Base-by-base conservation (phyloP, 2,888 invertebrate genomes). In the Drosophila villosipedis region DNA sequence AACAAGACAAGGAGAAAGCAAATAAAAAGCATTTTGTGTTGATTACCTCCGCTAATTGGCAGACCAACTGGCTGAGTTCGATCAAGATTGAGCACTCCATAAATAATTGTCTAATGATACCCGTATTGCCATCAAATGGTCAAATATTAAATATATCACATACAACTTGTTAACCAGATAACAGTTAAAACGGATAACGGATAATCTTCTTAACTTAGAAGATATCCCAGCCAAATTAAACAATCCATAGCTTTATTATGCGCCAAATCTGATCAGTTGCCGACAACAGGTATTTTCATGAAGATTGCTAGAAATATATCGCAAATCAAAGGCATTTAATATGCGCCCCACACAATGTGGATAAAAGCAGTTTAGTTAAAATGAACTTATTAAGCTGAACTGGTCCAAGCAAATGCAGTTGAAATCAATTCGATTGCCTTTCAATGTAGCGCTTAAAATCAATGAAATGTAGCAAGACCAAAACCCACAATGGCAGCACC, bases 401-500 rank as follows among this genome's bases (percentile, higher is more conserved):
- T 52, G 60, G 64, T 16, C 35, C 1, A 2, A 1, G 22, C 9
- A 10, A 54, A 49, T 49, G 67, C 59, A 65, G 72, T 39, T 50
- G 64, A 33, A 53, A 55, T 61, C 68, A 68, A 41, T 85, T 78
- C 81, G 71, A 85, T 90, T 76, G 86, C 80, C 83, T 88, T 85
- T 85, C 86, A 83, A 74, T 90, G 89, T 85, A 73, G 65, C 83
- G 72, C 80, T 90, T 85, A 78, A 89, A 86, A 86, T 73, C 78
- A 79, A 61, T 73, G 85, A 73, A 83, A 77, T 81, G 89, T 76
- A 68, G 72, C 75, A 67, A 66, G 72, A 68, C 73, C 71, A 61
- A 78, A 76, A 88, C 74, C 76, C 82, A 79, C 82, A 79, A 68
- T 65, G 43, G 58, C 74, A 66, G 62, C 69, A 68, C 57, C 73